These are phyloP conservation scores for Cottoperca gobio DNA, from an alignment of 2,797 vertebrate genomes.

Conservation along the genomic window DNA sequence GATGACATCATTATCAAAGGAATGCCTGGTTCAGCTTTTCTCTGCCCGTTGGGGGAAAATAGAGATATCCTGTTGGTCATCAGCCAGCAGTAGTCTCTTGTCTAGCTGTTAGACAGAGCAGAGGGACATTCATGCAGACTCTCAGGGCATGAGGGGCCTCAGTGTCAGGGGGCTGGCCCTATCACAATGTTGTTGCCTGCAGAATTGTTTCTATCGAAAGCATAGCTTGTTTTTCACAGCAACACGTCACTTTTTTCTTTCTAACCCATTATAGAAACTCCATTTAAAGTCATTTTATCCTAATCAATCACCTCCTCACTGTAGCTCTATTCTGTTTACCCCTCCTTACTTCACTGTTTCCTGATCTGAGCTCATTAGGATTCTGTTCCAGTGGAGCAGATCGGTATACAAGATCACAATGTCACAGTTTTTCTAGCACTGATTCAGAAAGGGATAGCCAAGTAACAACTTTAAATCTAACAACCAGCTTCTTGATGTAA, in stretches of 20 bases:
- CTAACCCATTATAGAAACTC: background rate
- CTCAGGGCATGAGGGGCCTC: constrained; percentile 56
- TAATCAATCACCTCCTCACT: background rate
- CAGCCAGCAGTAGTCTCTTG: constrained; percentile 34
- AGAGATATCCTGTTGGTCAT: constrained; percentile 29
- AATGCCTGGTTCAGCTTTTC: constrained; percentile 70
- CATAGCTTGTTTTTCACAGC: constrained; percentile 13
- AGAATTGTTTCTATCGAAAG: constrained; percentile 35
- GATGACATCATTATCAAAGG: constrained; percentile 50
- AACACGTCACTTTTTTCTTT: background rate
- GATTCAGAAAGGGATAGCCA: background rate
- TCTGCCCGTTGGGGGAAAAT: background rate
- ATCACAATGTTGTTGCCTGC: constrained; percentile 44
- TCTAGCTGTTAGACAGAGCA: constrained; percentile 47
- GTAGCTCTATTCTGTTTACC: constrained; percentile 1
- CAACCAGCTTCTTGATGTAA: background rate
- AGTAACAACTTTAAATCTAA: background rate
- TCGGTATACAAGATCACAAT: background rate
- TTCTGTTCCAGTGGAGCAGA: constrained; percentile 42
- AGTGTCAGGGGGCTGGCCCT: background rate
- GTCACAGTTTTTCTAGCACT: constrained; percentile 1
- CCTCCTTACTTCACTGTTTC: constrained; percentile 19
- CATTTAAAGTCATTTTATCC: background rate
- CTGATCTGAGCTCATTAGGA: constrained; percentile 52
- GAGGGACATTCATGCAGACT: constrained; percentile 63